phyloP scores from a whole-genome alignment of 2,113 vertebrate species.

The cattle (Bos taurus) region DNA sequence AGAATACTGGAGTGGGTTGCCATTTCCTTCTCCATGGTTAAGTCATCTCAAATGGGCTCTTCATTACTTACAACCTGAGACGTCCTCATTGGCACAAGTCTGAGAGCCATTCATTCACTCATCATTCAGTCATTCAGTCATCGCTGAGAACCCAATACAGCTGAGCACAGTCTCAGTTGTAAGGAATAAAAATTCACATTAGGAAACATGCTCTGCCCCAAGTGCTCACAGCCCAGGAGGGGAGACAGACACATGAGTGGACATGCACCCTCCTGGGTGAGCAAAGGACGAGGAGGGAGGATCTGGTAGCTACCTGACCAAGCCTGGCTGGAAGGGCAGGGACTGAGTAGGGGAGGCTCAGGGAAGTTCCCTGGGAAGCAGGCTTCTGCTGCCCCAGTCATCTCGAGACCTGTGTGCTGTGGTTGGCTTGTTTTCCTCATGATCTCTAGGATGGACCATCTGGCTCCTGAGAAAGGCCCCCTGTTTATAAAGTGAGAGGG shows the following conservation, averaged over 20 bases:
- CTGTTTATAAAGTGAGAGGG: not conserved
- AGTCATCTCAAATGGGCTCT: not conserved
- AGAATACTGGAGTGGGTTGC: too few species aligned
- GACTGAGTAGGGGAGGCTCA: accelerated
- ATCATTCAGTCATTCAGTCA: not conserved
- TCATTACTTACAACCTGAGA: not conserved
- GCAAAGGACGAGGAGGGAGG: accelerated
- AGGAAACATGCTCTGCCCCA: not conserved
- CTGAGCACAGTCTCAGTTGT: not conserved
- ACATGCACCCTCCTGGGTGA: accelerated
- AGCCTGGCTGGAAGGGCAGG: too few species aligned
- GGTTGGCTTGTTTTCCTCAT: too few species aligned
- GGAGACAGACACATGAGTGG: too few species aligned
- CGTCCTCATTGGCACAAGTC: not conserved
- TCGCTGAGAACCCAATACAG: not conserved
- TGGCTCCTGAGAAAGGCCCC: not conserved
- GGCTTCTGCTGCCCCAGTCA: not conserved
- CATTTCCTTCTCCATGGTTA: not conserved
- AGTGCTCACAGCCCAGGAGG: not conserved
- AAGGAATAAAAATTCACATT: not conserved
- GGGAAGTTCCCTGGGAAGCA: not conserved
- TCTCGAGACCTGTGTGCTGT: not conserved
- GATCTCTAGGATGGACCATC: not conserved
- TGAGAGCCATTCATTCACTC: not conserved
- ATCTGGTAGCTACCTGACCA: not conserved